A percentile compares a stretch with the other conserved stretches of the same genome.
These are phyloP conservation scores for Agrotis segetum DNA, from an alignment of 2,888 invertebrate genomes.

Conservation along the genomic window DNA sequence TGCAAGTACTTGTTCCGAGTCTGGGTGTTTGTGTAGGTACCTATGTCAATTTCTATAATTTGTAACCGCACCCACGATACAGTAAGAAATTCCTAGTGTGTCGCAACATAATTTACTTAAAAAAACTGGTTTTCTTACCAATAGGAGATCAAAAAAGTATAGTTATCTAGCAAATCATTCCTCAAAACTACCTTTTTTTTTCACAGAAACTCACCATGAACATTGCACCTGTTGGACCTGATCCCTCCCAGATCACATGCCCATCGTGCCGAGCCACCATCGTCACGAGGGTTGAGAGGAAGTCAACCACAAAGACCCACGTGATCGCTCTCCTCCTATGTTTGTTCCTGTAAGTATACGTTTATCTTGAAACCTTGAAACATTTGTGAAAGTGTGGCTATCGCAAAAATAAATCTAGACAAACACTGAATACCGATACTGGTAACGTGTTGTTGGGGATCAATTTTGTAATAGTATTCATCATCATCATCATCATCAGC, in stretches of 20 bases:
- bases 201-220: slow-evolving; percentile 62
- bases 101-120: no score
- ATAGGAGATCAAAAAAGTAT: no score
- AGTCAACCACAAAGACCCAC: slow-evolving; percentile 89
- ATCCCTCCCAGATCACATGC: slow-evolving; percentile 84
- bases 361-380: neutral
- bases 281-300: slow-evolving; percentile 82
- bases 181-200: neutral
- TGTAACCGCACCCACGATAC: no score
- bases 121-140: neutral
- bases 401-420: neutral
- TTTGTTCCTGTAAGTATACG: slow-evolving; percentile 70
- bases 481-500: no score
- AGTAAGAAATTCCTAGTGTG: no score
- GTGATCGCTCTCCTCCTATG: slow-evolving; percentile 87
- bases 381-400: neutral
- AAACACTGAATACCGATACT: neutral
- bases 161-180: no score
- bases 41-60: no score
- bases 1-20: no score
- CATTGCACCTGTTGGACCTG: slow-evolving; percentile 82
- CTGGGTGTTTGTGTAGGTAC: no score
- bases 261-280: slow-evolving; percentile 88
- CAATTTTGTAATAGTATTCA: no score
- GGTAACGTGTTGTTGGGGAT: neutral